These are phyloP conservation scores for Cheirogaleus medius DNA, from an alignment of 2,113 vertebrate genomes.

Conservation along the genomic window DNA sequence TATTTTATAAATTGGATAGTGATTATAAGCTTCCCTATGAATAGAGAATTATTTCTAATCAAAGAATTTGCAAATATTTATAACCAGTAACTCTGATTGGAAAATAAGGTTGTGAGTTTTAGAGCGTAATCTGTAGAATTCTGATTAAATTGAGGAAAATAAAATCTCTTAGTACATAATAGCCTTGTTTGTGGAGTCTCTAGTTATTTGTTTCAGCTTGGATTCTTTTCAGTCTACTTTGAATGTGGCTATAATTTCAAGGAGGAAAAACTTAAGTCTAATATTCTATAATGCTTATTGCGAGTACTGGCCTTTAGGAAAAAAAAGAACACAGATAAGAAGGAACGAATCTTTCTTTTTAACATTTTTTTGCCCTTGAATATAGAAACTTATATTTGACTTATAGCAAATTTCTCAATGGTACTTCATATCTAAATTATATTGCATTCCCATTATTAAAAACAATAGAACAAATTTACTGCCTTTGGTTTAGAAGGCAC, in stretches of 20 bases:
- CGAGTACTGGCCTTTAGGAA: not conserved
- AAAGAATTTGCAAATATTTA: slow-evolving; percentile 63
- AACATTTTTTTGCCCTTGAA: not conserved
- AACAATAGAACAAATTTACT: not conserved
- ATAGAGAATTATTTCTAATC: slow-evolving; percentile 51
- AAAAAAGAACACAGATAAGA: not conserved
- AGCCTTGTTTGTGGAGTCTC: not conserved
- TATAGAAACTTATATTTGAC: not conserved
- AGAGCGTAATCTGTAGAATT: slow-evolving; percentile 39
- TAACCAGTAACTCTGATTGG: slow-evolving; percentile 39
- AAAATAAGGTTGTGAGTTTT: slow-evolving; percentile 26
- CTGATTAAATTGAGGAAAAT: slow-evolving; percentile 27
- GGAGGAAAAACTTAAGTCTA: not conserved
- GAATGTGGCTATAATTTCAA: not conserved
- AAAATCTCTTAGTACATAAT: not conserved
- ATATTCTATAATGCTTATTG: not conserved
- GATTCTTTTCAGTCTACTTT: not conserved
- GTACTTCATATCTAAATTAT: not conserved
- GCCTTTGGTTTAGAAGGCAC: not conserved
- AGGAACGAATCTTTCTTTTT: not conserved
- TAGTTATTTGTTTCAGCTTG: not conserved
- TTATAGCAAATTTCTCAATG: not conserved
- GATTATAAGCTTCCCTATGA: slow-evolving; percentile 30
- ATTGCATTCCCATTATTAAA: not conserved
- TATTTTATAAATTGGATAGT: slow-evolving; percentile 44